These are phyloP conservation scores for Troides aeacus DNA, from an alignment of 2,888 invertebrate species.

Conservation along the genomic window DNA sequence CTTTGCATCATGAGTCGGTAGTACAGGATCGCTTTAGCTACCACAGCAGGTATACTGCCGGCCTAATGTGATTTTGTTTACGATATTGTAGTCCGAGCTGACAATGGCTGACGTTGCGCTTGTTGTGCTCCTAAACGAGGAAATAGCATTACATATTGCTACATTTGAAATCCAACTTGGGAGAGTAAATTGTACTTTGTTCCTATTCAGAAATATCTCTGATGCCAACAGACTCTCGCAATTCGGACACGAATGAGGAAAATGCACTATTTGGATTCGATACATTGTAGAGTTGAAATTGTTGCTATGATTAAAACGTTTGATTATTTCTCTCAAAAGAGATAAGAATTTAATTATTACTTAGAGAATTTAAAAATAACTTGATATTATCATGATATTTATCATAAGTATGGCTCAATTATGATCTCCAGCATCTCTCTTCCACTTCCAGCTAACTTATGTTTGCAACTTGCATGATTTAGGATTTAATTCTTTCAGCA, in stretches of 20 bases:
- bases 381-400: too few relatives aligned
- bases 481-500: too few relatives aligned
- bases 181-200: constrained; percentile 24
- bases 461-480: too few relatives aligned
- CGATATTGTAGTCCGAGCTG: constrained; percentile 30
- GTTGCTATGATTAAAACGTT: background rate
- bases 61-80: constrained; percentile 27
- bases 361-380: too few relatives aligned
- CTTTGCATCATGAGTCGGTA: background rate
- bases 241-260: constrained; percentile 9
- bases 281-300: background rate
- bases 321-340: too few relatives aligned
- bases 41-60: constrained; percentile 6
- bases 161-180: constrained; percentile 30
- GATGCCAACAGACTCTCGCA: constrained; percentile 8
- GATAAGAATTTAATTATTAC: too few relatives aligned
- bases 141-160: constrained; percentile 29
- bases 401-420: too few relatives aligned
- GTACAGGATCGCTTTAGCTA: background rate
- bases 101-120: constrained; percentile 30
- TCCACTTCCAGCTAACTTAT: too few relatives aligned
- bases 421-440: too few relatives aligned
- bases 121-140: constrained; percentile 28
- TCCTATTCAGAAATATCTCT: constrained; percentile 26
- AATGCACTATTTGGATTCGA: background rate